Evolutionary conservation across 2,888 invertebrate species (phyloP).

Genomic region (Gastrophysa polygoni): DNA sequence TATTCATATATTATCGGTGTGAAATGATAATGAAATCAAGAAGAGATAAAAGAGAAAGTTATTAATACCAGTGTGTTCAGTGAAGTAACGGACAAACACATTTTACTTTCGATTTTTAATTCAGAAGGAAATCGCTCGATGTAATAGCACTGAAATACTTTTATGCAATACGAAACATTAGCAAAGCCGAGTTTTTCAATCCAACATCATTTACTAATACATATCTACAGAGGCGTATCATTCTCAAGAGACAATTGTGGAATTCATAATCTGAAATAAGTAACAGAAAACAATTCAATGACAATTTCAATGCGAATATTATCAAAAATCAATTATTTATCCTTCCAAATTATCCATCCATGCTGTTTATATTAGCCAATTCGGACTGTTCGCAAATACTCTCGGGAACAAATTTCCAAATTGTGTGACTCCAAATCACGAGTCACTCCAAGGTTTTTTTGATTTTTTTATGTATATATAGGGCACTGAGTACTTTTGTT

Average conservation of each 20-base stretch:
- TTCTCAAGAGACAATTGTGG: too few species aligned
- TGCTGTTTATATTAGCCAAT: too few species aligned
- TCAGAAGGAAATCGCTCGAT: constrained; percentile 22
- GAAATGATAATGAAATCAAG: constrained; percentile 28
- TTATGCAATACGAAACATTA: constrained; percentile 18
- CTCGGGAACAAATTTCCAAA: too few species aligned
- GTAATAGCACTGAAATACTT: constrained; percentile 16
- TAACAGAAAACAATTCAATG: too few species aligned
- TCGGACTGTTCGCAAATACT: too few species aligned
- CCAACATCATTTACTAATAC: background rate
- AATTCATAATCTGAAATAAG: background rate
- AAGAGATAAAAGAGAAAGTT: constrained; percentile 44
- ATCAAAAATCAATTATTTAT: too few species aligned
- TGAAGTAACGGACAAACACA: constrained; percentile 44
- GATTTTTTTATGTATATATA: too few species aligned
- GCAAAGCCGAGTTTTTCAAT: constrained; percentile 2
- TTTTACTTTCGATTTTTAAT: constrained; percentile 43
- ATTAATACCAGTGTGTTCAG: constrained; percentile 41
- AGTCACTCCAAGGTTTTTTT: too few species aligned
- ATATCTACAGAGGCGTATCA: background rate
- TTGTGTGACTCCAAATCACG: too few species aligned
- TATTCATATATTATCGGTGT: constrained; percentile 18
- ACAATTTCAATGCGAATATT: too few species aligned
- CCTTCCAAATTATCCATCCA: too few species aligned
- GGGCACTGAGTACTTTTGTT: too few species aligned